These are phyloP conservation scores for Picus viridis DNA, from an alignment of 2,797 vertebrate species.

Conservation along the genomic window DNA sequence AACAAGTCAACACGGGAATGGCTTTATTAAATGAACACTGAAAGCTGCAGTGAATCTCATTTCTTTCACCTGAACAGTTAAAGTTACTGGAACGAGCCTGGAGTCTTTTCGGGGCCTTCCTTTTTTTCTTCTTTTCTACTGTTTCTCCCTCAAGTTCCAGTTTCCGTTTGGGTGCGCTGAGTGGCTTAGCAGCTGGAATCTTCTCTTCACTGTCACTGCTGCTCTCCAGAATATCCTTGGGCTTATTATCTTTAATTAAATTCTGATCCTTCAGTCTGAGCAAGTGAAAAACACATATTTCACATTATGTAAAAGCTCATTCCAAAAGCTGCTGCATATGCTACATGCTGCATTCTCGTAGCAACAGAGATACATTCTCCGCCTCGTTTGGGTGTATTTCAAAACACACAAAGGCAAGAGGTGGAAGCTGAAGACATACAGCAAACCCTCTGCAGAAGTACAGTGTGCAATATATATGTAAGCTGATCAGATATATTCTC, in stretches of 20 bases:
- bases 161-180: constrained; percentile 88
- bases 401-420: background rate
- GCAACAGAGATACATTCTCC: background rate
- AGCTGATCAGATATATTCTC: background rate
- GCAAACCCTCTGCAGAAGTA: background rate
- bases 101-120: constrained; percentile 93
- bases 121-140: constrained; percentile 96
- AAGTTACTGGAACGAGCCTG: constrained; percentile 84
- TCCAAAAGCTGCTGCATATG: background rate
- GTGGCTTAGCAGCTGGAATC: constrained; percentile 84
- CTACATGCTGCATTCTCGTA: background rate
- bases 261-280: constrained; percentile 86
- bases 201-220: constrained; percentile 98
- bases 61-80: constrained; percentile 81
- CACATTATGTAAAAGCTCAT: background rate
- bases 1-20: background rate
- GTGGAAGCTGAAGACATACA: background rate
- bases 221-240: constrained; percentile 87
- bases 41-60: background rate
- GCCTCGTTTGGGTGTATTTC: background rate
- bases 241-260: constrained; percentile 84
- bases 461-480: background rate
- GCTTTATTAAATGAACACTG: background rate
- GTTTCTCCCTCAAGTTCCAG: constrained; percentile 90
- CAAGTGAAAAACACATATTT: background rate